These are phyloP conservation scores for Atta colombica DNA, from an alignment of 1,140 invertebrate species.

Conservation along the genomic window DNA sequence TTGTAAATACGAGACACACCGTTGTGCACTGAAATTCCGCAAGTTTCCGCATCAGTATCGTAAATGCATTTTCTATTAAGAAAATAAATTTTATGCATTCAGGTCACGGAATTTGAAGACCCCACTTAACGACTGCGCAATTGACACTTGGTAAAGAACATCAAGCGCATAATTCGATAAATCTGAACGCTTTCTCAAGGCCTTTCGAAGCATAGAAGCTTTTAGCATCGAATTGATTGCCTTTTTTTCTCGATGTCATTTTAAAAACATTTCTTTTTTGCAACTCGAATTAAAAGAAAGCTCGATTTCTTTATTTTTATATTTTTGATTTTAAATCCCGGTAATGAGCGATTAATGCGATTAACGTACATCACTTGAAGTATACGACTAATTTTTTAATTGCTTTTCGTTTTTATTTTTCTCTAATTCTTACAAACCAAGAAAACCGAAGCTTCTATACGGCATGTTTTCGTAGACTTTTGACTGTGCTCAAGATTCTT, in stretches of 20 bases:
- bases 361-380: not conserved
- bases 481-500: not conserved
- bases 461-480: not conserved
- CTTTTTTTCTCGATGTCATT: slow-evolving; percentile 44
- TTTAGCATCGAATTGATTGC: slow-evolving; percentile 55
- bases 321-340: not conserved
- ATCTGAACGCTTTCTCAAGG: slow-evolving; percentile 37
- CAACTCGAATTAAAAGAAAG: not conserved
- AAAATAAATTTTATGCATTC: slow-evolving; percentile 58
- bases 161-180: slow-evolving; percentile 72
- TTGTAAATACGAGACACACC: slow-evolving; percentile 13
- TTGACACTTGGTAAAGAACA: slow-evolving; percentile 54
- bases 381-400: not conserved
- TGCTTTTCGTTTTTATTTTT: not conserved
- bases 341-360: not conserved
- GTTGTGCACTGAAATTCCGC: slow-evolving; percentile 18
- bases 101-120: slow-evolving; percentile 36
- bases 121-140: slow-evolving; percentile 51
- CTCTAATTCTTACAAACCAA: not conserved
- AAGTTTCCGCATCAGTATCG: slow-evolving; percentile 9
- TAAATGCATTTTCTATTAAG: slow-evolving; percentile 33
- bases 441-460: not conserved
- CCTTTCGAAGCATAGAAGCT: slow-evolving; percentile 68
- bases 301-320: not conserved
- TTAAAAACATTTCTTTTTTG: slow-evolving; percentile 18